Evolutionary conservation across 2,113 vertebrate species (phyloP).

Genomic region (Phaethornis superciliosus): DNA sequence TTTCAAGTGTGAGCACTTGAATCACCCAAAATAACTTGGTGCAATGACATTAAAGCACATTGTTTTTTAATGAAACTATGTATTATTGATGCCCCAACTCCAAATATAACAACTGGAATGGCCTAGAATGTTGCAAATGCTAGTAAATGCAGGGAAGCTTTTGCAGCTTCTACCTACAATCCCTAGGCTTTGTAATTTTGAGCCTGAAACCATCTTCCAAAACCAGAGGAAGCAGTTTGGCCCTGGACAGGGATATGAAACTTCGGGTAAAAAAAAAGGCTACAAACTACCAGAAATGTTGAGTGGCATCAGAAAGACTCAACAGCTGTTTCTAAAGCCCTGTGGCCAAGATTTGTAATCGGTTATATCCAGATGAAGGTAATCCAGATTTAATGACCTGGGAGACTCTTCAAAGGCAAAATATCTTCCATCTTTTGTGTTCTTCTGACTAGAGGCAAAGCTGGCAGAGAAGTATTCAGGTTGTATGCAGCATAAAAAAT

Average conservation of each 20-base stretch:
- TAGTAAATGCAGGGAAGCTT: not conserved
- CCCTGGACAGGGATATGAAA: not conserved
- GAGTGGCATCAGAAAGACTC: not conserved
- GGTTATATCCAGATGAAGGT: not conserved
- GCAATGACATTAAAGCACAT: slow-evolving; percentile 29
- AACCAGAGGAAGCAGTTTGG: not conserved
- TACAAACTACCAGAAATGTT: not conserved
- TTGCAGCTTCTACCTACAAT: not conserved
- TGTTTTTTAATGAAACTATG: slow-evolving; percentile 35
- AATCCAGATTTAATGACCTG: not conserved
- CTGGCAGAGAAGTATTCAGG: not conserved
- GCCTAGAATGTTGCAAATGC: not conserved
- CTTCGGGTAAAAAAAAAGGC: not conserved
- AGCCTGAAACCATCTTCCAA: not conserved
- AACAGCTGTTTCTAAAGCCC: not conserved
- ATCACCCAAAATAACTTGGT: slow-evolving; percentile 13
- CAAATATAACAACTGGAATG: slow-evolving; percentile 18
- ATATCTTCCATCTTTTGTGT: not conserved
- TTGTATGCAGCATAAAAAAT: not conserved
- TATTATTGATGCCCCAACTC: slow-evolving; percentile 1
- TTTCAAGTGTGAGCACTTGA: slow-evolving; percentile 17
- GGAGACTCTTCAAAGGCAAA: not conserved
- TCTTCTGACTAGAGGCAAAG: not conserved
- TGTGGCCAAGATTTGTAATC: not conserved
- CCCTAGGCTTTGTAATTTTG: not conserved